phyloP scores from a whole-genome alignment of 2,888 invertebrate genomes.

The Melinopterus prodromus region DNA sequence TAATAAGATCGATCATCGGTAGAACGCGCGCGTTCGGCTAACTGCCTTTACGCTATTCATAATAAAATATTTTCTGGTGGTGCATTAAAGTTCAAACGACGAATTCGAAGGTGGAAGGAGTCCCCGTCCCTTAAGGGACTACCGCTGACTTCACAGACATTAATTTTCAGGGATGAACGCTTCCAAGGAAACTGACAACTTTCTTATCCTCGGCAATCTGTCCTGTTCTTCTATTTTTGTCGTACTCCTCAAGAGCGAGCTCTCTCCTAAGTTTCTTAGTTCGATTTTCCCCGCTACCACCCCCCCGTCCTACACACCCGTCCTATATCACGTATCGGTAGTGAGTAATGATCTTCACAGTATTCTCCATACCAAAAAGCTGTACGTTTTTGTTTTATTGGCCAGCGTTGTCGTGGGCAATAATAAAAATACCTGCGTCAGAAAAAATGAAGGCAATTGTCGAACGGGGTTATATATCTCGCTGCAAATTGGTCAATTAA shows the following conservation, averaged over 20 bases:
- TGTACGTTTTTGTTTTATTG: slow-evolving; percentile 10
- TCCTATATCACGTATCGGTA: slow-evolving; percentile 48
- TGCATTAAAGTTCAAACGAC: background rate
- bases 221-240: slow-evolving; percentile 60
- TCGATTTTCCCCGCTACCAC: slow-evolving; percentile 49
- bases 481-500: slow-evolving; percentile 45
- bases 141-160: slow-evolving; percentile 56
- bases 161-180: slow-evolving; percentile 62
- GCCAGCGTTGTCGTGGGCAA: background rate
- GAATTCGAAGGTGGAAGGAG: slow-evolving; percentile 29
- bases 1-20: background rate
- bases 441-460: background rate
- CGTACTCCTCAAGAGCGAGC: slow-evolving; percentile 42
- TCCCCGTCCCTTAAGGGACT: slow-evolving; percentile 16
- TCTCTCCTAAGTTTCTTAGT: slow-evolving; percentile 48
- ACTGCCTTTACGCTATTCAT: slow-evolving; percentile 18
- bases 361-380: slow-evolving; percentile 22
- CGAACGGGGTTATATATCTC: slow-evolving; percentile 36
- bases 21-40: too few species aligned
- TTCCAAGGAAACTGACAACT: slow-evolving; percentile 60
- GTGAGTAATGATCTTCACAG: slow-evolving; percentile 47
- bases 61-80: slow-evolving; percentile 26
- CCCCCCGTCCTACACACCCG: slow-evolving; percentile 29
- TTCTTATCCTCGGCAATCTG: slow-evolving; percentile 61
- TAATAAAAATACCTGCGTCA: background rate